These are phyloP conservation scores for Petrolisthes cinctipes DNA, from an alignment of 2,888 invertebrate species.

Conservation along the genomic window DNA sequence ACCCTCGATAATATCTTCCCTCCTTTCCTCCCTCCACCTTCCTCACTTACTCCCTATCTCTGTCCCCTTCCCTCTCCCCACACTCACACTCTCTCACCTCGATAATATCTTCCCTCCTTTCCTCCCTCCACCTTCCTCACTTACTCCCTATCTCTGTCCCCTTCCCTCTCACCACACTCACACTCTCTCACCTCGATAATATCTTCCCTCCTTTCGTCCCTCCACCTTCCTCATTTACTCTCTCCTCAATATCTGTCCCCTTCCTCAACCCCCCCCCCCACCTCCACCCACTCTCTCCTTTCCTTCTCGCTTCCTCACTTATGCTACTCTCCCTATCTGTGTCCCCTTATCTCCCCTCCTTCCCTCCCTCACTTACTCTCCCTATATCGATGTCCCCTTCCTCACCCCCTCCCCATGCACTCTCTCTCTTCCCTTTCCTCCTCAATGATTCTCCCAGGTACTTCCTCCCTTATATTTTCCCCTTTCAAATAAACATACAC, in stretches of 20 bases:
- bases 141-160: too few relatives aligned
- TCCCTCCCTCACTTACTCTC: not conserved
- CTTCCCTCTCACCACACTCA: not conserved
- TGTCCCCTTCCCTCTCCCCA: not conserved
- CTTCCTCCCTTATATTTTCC: not conserved
- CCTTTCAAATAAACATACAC: too few relatives aligned
- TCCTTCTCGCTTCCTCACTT: not conserved
- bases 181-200: not conserved
- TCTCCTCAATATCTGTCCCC: not conserved
- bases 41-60: not conserved
- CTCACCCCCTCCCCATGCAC: not conserved
- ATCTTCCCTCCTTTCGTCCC: not conserved
- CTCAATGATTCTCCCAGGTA: not conserved
- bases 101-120: not conserved
- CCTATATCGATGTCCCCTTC: not conserved
- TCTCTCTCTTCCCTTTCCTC: not conserved
- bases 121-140: conserved; percentile 5
- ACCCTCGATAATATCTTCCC: not conserved
- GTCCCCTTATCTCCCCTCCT: not conserved
- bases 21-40: not conserved
- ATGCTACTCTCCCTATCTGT: not conserved
- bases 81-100: not conserved
- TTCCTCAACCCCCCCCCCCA: not conserved
- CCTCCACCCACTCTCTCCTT: not conserved
- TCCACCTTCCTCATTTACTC: not conserved